phyloP scores from a whole-genome alignment of 2,888 invertebrate genomes.

The Leptopilina myrica region DNA sequence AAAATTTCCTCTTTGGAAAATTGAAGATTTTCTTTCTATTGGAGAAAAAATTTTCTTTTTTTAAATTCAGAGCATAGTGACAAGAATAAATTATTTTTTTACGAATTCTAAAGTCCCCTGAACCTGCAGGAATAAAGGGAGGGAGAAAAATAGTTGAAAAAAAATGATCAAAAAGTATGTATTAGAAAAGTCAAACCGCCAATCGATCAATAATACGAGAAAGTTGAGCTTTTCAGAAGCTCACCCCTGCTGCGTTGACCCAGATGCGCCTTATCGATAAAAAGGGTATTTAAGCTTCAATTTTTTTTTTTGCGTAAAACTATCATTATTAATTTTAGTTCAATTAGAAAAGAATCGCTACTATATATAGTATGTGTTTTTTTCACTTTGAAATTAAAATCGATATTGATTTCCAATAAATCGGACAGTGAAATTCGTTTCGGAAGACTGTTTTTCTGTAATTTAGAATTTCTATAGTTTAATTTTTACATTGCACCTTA shows the following conservation, averaged over 20 bases:
- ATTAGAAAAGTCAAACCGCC: constrained; percentile 22
- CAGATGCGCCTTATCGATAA: constrained; percentile 45
- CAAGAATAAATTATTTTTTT: background rate
- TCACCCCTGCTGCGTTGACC: constrained; percentile 39
- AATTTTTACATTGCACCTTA: too few relatives aligned
- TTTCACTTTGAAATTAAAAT: background rate
- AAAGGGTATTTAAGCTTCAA: constrained; percentile 10
- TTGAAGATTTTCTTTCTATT: too few relatives aligned
- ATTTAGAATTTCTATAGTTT: too few relatives aligned
- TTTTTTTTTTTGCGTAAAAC: background rate
- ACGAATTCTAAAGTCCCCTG: background rate
- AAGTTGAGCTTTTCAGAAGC: constrained; percentile 40
- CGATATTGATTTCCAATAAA: background rate
- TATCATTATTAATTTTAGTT: background rate
- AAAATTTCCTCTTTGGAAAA: too few relatives aligned
- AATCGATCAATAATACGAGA: constrained; percentile 26
- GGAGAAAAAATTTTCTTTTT: too few relatives aligned
- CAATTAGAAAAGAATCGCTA: background rate
- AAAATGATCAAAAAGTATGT: background rate
- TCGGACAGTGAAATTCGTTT: too few relatives aligned
- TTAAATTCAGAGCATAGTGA: background rate
- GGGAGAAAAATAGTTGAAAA: background rate
- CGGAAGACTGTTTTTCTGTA: too few relatives aligned
- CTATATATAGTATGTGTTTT: too few relatives aligned
- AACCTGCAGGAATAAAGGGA: background rate